Evolutionary conservation across 1,140 invertebrate genomes (phyloP), one percentile per base, ranked within the genome.

Genomic region (Neodiprion pinetum): DNA sequence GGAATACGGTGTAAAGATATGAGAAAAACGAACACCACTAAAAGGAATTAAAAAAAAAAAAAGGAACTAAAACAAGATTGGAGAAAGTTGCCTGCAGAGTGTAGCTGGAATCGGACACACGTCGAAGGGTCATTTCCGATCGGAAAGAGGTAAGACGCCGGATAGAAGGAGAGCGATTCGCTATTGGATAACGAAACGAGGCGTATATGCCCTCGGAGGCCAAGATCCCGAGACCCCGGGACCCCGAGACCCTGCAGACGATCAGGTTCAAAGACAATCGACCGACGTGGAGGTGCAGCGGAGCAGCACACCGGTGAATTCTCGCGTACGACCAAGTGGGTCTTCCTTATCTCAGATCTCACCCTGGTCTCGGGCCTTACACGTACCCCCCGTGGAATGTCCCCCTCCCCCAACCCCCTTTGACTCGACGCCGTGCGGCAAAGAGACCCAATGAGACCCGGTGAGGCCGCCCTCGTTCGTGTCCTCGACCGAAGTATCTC

Each of bases 361-460:
- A 72, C 80, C 75, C 75, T 75, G 69, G 73, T 73, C 14, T 48
- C 66, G 48, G 71, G 53, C 53, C 53, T 61, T 61, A 78, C 78
- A 81, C 74, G 78, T 81, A 81, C 80, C 80, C 80, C 80, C 78
- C 78, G 80, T 81, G 76, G 80, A 80, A 81, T 81, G 80, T 81
- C 71, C 72, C 70, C 53, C 68, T 75, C 70, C 77, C 48, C 66
- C 67, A 69, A 69, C 67, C 67, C 67, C 67, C 67, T 69, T 69
- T 12, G 67, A 69, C 5, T 69, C 67, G 14, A 17, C 12, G 23
- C 14, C 67, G 67, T 61, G 53, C 53, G 53, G 53, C 53, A 17
- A 61, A 61, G 53, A 61, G 53, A 61, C 53, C 53, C 53, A 14
- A 17, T 61, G 40, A 69, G 67, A 69, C 21, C 21, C 17, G 67